Conservation (phyloP, 2,113 vertebrate species). For the Eptesicus fuscus region DNA sequence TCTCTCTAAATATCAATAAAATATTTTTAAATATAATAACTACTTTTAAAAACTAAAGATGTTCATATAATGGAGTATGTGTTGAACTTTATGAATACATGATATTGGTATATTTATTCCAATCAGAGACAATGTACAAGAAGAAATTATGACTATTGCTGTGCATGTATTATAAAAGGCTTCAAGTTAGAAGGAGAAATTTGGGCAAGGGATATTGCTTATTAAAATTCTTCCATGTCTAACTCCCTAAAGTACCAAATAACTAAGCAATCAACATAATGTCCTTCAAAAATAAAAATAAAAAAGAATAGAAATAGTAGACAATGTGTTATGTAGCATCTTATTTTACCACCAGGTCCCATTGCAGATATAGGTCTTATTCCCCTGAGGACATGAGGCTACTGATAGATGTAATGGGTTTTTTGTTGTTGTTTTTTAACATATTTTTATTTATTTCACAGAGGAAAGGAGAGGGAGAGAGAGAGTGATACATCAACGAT, state of each 20-base stretch:
- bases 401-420: background rate
- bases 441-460: too few relatives aligned
- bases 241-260: background rate
- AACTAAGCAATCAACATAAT: background rate
- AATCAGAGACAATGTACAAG: background rate
- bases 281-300: background rate
- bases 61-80: background rate
- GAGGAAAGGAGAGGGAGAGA: too few relatives aligned
- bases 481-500: too few relatives aligned
- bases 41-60: background rate
- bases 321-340: background rate
- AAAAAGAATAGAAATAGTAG: background rate
- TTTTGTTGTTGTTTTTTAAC: too few relatives aligned
- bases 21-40: too few relatives aligned
- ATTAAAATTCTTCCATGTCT: background rate
- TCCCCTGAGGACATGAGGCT: background rate
- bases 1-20: too few relatives aligned
- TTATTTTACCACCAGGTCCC: background rate
- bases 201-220: background rate
- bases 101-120: background rate
- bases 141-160: background rate
- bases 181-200: background rate
- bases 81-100: background rate
- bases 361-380: background rate
- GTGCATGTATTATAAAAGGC: background rate